Evolutionary conservation across 1,140 invertebrate genomes (phyloP), one percentile per base, ranked within the genome.

Genomic region (Drosophila lacteicornis): DNA sequence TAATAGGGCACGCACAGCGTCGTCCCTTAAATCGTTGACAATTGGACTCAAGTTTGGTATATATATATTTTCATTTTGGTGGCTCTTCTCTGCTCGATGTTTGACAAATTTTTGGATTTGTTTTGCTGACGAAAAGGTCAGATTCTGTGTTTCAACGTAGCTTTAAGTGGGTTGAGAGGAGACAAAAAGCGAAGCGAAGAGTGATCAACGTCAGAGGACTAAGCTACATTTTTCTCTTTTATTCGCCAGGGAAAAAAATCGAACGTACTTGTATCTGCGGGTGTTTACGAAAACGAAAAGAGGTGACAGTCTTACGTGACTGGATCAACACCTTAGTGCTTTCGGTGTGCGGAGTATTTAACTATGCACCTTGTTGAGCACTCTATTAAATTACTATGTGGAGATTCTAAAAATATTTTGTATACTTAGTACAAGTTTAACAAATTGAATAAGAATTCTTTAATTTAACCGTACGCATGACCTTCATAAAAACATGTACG

Each of bases 21-120:
- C 40, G 33, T 76, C 65, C 56, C 63, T 65, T 61, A 71, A 75
- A 75, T 75, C 79, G 77, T 78, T 84, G 85, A 84, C 84, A 88
- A 79, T 84, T 80, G 62, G 66, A 50, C 79, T 75, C 55, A 70
- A 56, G 74, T 83, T 74, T 43, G 45, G 25, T 12, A 3, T 19
- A 30, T 12, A 15, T 49, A 15, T 51, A 19, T 53, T 19, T 45
- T 12, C 25, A 25, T 49, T 62, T 53, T 13, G 60, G n/a, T 40
- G 38, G 19, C 40, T 9, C 36, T 57, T 30, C n/a, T 19, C 5
- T 17, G 11, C 43, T 9, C 13, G 1, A 22, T 73, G 69, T 59
- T 51, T 45, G 38, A 73, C 69, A 73, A 45, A 50, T 60, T 55
- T 56, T 73, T 38, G 67, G 69, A 73, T 73, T 73, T 73, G 69